phyloP scores from a whole-genome alignment of 2,888 invertebrate genomes.

The Nephrotoma appendiculata region DNA sequence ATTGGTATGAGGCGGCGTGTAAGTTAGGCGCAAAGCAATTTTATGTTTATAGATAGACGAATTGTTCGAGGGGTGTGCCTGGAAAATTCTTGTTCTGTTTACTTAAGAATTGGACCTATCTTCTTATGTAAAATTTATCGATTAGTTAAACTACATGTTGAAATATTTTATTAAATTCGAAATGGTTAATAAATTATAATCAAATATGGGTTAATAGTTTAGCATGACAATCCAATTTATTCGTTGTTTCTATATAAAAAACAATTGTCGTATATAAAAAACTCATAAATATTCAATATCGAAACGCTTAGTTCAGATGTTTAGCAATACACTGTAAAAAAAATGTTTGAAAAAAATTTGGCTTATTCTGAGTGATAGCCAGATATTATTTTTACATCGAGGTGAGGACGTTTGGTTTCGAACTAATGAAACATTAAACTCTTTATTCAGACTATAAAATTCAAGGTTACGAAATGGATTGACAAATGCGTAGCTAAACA shows the following conservation, averaged over 20 bases:
- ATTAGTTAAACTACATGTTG: background rate
- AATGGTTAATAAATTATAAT: background rate
- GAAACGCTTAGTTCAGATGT: too few species aligned
- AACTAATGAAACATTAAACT: too few species aligned
- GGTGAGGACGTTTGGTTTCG: too few species aligned
- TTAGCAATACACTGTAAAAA: too few species aligned
- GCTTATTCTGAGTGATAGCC: too few species aligned
- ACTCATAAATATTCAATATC: background rate
- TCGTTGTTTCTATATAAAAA: background rate
- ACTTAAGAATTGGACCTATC: too few species aligned
- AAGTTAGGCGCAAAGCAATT: too few species aligned
- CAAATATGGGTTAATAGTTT: background rate
- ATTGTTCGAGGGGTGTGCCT: background rate
- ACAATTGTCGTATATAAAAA: background rate
- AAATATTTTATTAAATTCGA: background rate
- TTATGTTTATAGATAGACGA: background rate
- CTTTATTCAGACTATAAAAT: too few species aligned
- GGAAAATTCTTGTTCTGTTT: background rate
- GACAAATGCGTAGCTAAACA: too few species aligned
- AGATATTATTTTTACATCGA: too few species aligned
- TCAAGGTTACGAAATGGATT: too few species aligned
- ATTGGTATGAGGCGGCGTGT: background rate
- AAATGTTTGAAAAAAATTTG: too few species aligned
- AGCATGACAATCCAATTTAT: background rate
- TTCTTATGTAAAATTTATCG: background rate